Evolutionary conservation across 2,797 vertebrate species (phyloP), one percentile per base, ranked within the genome.

Genomic region (Zalophus californianus): DNA sequence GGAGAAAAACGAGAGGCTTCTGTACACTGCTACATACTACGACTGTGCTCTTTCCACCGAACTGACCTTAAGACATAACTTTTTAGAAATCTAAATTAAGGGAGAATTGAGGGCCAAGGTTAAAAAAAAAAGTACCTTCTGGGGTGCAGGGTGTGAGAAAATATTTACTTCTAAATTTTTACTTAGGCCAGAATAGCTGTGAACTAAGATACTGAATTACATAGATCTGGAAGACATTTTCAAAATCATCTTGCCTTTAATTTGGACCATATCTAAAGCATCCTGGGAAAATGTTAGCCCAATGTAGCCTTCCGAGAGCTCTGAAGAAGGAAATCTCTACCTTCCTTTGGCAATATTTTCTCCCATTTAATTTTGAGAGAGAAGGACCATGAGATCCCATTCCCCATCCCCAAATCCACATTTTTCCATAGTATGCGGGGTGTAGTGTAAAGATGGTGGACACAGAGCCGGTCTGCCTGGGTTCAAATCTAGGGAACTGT

Each of bases 191-290:
- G 90, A 95, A 94, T 50, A 93, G 38, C 25, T 93, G 68, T 84
- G 60, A 97, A 77, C 48, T 32, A 86, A 93, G 60, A 64, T 72
- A 78, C 23, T 87, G 83, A 97, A 93, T 95, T 93, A 75, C 88
- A 86, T 68, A 95, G 66, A 93, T 95, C 73, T 93, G 38, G 80
- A 90, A 88, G 82, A 82, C 64, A 68, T 89, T 86, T 96, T 92
- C 35, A 95, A 91, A 3, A 75, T 70, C 68, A 72, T 62, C 56
- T 78, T 95, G 50, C 41, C 60, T 94, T 97, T 79, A 86, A 78
- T 88, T 91, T 92, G 23, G n/a, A 83, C 41, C 62, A 64, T 48
- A 85, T 54, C 32, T 64, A 73, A 91, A 95, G 60, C 16, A 94
- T 58, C n/a, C 6, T 84, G 35, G 48, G 66, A 95, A 96, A 91